Evolutionary conservation across 1,140 invertebrate genomes (phyloP).

Genomic region (Phymastichus coffea): DNA sequence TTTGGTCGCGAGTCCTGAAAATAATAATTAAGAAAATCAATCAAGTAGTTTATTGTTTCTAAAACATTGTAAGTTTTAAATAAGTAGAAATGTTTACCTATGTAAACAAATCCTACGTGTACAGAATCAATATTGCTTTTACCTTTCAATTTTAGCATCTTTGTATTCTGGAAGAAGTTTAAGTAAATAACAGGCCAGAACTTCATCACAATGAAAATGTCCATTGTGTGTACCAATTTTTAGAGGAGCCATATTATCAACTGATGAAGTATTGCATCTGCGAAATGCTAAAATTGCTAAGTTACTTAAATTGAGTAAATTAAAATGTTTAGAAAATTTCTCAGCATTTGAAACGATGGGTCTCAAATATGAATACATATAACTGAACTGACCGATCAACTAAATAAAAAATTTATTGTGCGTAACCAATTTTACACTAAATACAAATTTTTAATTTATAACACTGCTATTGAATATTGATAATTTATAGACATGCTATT

Average conservation of each 20-base stretch:
- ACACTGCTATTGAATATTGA: no score
- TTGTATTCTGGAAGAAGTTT: conserved; percentile 79
- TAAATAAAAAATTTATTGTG: no score
- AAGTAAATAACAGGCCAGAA: conserved; percentile 88
- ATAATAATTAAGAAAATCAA: no score
- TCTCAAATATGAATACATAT: not conserved
- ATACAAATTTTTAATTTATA: no score
- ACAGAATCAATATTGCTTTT: conserved; percentile 41
- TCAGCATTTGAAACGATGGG: not conserved
- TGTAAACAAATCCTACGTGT: not conserved
- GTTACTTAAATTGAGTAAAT: not conserved
- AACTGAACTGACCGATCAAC: no score
- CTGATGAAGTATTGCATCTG: not conserved
- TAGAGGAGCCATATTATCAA: conserved; percentile 24
- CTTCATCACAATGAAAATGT: conserved; percentile 95
- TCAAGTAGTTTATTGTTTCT: not conserved
- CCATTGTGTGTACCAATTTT: conserved; percentile 80
- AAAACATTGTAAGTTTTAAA: not conserved
- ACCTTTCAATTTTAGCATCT: conserved; percentile 81
- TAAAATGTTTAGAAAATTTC: not conserved
- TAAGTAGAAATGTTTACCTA: not conserved
- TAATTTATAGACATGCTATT: no score
- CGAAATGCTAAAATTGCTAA: no score
- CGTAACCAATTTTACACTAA: no score
- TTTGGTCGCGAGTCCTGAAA: conserved; percentile 61